Evolutionary conservation across 2,113 vertebrate species (phyloP), one percentile per base, ranked within the genome.

Genomic region (Notothenia rossii): DNA sequence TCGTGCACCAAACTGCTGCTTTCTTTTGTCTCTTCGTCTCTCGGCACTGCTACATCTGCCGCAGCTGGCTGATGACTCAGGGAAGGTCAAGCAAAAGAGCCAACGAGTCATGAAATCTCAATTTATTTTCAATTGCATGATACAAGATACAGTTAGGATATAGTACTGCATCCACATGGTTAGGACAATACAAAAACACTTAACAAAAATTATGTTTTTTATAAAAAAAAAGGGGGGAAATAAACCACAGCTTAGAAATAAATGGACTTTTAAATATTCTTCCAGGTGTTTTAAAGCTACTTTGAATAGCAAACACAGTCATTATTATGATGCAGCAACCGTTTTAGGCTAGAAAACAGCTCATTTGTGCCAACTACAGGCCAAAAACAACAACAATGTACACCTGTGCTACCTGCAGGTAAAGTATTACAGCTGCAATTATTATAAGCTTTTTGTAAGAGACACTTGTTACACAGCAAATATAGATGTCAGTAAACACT

Each of bases 61-160:
- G 63, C 75, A 83, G 73, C 46, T 63, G 60, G 46, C 70, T 5
- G 3, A 58, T 48, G 72, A 82, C 68, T 70, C 84, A 53, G 14
- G 17, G 77, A 86, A 90, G 71, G 84, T 90, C 86, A 87, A 63
- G 76, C 20, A 51, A 43, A 40, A 40, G 46, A 85, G 79, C 14
- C 77, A 33, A 53, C 20, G 7, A 74, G 78, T 89, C 55, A 84
- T 83, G 87, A 82, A 77, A 89, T 86, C 72, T 68, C 45, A 71
- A 78, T 95, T 95, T 93, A 94, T 94, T 94, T 40, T 81, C 82
- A 84, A 91, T 91, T 86, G 90, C 84, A 90, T 92, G 85, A 87
- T 87, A 92, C 87, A 91, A 90, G 86, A 88, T 86, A 93, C 85
- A 83, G 81, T 86, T 79, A 91, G 83, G 65, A 92, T 64, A 81